Conservation (phyloP, 2,888 invertebrate species). For the Stenurella melanura region DNA sequence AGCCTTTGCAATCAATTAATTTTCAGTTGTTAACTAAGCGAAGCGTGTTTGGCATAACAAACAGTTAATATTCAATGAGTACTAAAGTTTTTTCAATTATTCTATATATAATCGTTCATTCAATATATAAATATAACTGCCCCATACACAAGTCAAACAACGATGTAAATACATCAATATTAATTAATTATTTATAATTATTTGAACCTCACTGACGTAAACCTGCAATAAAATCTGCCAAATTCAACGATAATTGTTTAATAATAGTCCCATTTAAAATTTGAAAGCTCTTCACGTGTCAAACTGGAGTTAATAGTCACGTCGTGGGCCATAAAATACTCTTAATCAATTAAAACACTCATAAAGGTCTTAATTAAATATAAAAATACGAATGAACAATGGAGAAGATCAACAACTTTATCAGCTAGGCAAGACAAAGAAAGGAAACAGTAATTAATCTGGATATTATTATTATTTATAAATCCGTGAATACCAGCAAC, state of each 20-base stretch:
- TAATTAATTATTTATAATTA: neutral
- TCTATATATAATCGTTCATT: slow-evolving; percentile 3
- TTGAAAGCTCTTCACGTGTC: slow-evolving; percentile 18
- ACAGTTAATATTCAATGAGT: neutral
- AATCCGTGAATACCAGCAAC: too few relatives aligned
- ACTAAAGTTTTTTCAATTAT: neutral
- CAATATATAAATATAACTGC: neutral
- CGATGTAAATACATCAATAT: neutral
- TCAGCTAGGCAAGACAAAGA: neutral
- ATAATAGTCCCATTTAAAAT: slow-evolving; percentile 22
- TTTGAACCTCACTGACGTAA: slow-evolving; percentile 25
- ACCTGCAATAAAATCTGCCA: slow-evolving; percentile 27
- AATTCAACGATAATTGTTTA: slow-evolving; percentile 19
- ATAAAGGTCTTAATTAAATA: slow-evolving; percentile 22
- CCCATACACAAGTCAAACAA: neutral
- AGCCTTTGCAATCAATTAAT: too few relatives aligned
- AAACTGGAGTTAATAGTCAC: slow-evolving; percentile 10
- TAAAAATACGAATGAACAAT: slow-evolving; percentile 33
- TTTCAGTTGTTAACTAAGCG: too few relatives aligned
- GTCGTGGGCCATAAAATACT: slow-evolving; percentile 12
- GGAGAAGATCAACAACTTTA: neutral
- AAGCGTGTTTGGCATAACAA: too few relatives aligned
- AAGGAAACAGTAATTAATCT: too few relatives aligned
- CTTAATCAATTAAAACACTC: slow-evolving; percentile 7
- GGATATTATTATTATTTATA: too few relatives aligned